Evolutionary conservation across 1,140 invertebrate genomes (phyloP).

Genomic region (Zaprionus ornatus): DNA sequence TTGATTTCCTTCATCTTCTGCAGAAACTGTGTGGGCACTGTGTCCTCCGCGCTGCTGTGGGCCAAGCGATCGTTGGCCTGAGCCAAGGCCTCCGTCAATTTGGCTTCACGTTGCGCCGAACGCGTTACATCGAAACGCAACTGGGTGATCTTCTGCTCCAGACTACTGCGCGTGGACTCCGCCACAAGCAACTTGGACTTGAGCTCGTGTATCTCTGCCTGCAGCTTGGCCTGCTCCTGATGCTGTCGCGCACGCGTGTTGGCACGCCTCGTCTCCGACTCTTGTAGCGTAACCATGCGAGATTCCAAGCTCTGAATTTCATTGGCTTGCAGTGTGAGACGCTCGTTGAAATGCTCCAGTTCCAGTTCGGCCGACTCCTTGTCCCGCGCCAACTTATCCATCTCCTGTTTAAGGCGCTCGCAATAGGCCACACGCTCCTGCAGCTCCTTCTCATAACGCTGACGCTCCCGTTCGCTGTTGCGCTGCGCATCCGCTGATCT

Average conservation of each 20-base stretch:
- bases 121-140: conserved; percentile 76
- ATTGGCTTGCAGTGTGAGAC: conserved; percentile 67
- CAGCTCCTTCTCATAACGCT: conserved; percentile 85
- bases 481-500: conserved; percentile 84
- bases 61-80: conserved; percentile 70
- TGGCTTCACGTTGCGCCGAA: conserved; percentile 69
- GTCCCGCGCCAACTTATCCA: conserved; percentile 75
- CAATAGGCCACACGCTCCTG: conserved; percentile 85
- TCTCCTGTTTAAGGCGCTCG: conserved; percentile 84
- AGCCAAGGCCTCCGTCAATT: conserved; percentile 69
- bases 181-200: conserved; percentile 54
- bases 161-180: conserved; percentile 54
- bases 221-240: conserved; percentile 66
- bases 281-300: conserved; percentile 71
- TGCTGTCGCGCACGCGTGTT: conserved; percentile 71
- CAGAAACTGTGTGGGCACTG: conserved; percentile 84
- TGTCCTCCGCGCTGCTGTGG: conserved; percentile 63
- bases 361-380: conserved; percentile 75
- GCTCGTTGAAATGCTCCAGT: conserved; percentile 78
- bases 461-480: conserved; percentile 83
- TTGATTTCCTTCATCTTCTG: conserved; percentile 86
- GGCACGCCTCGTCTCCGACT: conserved; percentile 70
- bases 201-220: conserved; percentile 75
- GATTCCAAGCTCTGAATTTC: conserved; percentile 80
- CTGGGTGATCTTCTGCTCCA: conserved; percentile 64